Evolutionary conservation across 2,797 vertebrate genomes (phyloP), one percentile per base, ranked within the genome.

Genomic region (Myotis findleyi): DNA sequence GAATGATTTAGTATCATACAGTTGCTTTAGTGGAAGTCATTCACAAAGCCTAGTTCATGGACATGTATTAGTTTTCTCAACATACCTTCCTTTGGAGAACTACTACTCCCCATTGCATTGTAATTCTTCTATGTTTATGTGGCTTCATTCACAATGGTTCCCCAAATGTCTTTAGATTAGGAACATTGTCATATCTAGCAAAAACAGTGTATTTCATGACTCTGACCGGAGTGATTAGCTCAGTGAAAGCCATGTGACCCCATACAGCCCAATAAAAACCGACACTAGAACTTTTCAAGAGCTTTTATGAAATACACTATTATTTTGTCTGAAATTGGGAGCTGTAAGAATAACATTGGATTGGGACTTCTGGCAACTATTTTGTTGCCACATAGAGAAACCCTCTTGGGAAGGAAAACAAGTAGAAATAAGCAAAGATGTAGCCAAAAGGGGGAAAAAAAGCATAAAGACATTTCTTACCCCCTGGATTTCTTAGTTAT

Each of bases 281-380:
- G 55, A 64, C 38, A 30, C 44, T 94, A n/a, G 27, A 82, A 21
- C 18, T 85, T 94, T 91, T 47, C 13, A 76, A 86, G n/a, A 82
- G 11, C 5, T 89, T 49, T 51, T 59, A 66, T 25, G 41, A 82
- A 68, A 57, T 89, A 69, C 10, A 44, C 6, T 85, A 44, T 89
- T 12, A 75, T 90, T 92, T 87, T 76, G 66, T 47, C 57, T 90
- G 41, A 6, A 12, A 41, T 73, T 85, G 13, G 10, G 5, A 81
- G 2, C 30, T 66, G 3, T 59, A 90, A 87, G 9, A 36, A 94
- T 76, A 20, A 44, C 16, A 51, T 79, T 44, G 3, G 1, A 75
- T 95, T 75, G 14, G 77, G 73, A 41, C 44, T 89, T 44, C 25
- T 80, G 71, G 7, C 2, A 75, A 21, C 10, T 64, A 49, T 87